These are phyloP conservation scores for Plectropomus leopardus DNA, from an alignment of 2,113 vertebrate genomes.

Conservation along the genomic window DNA sequence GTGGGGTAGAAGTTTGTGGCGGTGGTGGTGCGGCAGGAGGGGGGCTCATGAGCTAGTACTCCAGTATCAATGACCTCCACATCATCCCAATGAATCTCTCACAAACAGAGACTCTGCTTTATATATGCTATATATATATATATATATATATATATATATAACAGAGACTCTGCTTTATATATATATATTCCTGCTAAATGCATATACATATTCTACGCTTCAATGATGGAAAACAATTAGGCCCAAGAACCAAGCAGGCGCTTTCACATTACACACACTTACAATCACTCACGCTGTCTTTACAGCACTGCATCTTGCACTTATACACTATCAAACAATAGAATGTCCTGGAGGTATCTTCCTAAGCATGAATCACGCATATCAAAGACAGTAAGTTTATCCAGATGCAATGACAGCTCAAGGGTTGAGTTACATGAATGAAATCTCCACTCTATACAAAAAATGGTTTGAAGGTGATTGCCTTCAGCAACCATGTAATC, in stretches of 20 bases:
- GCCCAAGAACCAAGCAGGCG: not conserved
- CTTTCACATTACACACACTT: not conserved
- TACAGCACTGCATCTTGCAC: not conserved
- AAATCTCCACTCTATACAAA: slow-evolving; percentile 12
- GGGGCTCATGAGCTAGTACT: slow-evolving; percentile 32
- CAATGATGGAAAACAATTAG: slow-evolving; percentile 37
- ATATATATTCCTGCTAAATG: not conserved
- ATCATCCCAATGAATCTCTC: slow-evolving; percentile 45
- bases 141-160: too few species aligned
- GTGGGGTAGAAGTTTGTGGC: slow-evolving; percentile 19
- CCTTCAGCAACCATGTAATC: not conserved
- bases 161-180: slow-evolving; percentile 47
- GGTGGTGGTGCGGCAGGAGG: not conserved
- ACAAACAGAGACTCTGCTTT: slow-evolving; percentile 41
- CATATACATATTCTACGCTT: slow-evolving; percentile 15
- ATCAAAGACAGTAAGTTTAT: slow-evolving; percentile 10
- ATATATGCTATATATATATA: too few species aligned
- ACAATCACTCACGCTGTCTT: slow-evolving; percentile 3
- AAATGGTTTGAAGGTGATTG: not conserved
- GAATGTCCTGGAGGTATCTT: not conserved
- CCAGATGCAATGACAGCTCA: not conserved
- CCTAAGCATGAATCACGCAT: not conserved
- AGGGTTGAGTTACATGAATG: slow-evolving; percentile 23
- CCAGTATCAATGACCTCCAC: slow-evolving; percentile 48
- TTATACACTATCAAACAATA: not conserved